Evolutionary conservation across 2,888 invertebrate species (phyloP).

Genomic region (Folsomia candida): DNA sequence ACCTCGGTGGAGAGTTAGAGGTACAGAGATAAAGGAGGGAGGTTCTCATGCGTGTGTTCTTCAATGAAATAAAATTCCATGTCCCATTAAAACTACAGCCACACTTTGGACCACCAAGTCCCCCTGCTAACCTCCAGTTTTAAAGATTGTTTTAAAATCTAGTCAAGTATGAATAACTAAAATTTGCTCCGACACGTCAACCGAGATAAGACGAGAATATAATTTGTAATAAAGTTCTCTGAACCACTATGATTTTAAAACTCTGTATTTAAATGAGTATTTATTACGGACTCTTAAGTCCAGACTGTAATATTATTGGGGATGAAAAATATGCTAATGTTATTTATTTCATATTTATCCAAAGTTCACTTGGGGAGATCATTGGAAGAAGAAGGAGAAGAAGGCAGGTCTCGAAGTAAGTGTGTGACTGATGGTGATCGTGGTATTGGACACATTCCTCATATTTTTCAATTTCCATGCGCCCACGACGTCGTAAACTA

Average conservation of each 20-base stretch:
- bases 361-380: not conserved
- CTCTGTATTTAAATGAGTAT: not conserved
- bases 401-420: too few relatives aligned
- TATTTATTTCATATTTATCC: not conserved
- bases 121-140: not conserved
- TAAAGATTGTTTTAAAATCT: not conserved
- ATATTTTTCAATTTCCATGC: not conserved
- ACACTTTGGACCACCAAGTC: constrained; percentile 19
- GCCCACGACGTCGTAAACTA: constrained; percentile 1
- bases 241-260: too few relatives aligned
- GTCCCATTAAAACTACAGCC: constrained; percentile 31
- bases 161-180: not conserved
- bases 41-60: constrained; percentile 23
- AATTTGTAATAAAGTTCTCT: too few relatives aligned
- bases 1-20: too few relatives aligned
- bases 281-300: too few relatives aligned
- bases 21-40: not conserved
- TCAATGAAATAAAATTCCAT: constrained; percentile 30
- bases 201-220: too few relatives aligned
- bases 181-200: not conserved
- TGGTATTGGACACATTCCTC: not conserved
- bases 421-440: not conserved
- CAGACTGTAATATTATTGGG: not conserved
- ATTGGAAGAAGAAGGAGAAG: not conserved
- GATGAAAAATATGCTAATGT: not conserved